Evolutionary conservation across 2,888 invertebrate species (phyloP).

Genomic region (Baccha elongata): DNA sequence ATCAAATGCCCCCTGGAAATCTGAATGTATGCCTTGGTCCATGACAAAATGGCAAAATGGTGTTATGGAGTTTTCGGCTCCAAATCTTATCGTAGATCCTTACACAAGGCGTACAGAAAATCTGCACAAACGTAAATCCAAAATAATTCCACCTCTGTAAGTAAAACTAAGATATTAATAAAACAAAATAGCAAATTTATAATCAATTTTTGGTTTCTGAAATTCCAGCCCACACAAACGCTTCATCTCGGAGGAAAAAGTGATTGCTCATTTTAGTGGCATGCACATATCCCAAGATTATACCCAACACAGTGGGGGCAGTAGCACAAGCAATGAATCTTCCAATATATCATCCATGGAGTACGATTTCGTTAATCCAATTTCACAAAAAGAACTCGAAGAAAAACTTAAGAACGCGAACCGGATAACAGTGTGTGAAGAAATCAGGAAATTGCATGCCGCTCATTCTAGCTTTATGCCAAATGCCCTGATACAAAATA

Average conservation of each 20-base stretch:
- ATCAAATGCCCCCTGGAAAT: constrained; percentile 82
- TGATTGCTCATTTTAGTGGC: constrained; percentile 90
- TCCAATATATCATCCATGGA: constrained; percentile 73
- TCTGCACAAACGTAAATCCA: constrained; percentile 79
- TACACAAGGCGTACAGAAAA: constrained; percentile 72
- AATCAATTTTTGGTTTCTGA: background rate
- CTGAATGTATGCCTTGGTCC: constrained; percentile 84
- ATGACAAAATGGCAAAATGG: constrained; percentile 80
- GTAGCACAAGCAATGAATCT: constrained; percentile 61
- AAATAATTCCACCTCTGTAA: constrained; percentile 83
- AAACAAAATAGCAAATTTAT: background rate
- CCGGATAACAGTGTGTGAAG: constrained; percentile 87
- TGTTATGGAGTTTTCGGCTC: constrained; percentile 78
- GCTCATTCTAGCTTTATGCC: constrained; percentile 87
- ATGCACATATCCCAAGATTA: constrained; percentile 87
- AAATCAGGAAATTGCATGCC: constrained; percentile 84
- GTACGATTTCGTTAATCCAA: constrained; percentile 60
- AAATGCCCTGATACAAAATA: constrained; percentile 85
- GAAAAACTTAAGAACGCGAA: constrained; percentile 83
- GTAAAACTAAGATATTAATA: constrained; percentile 75
- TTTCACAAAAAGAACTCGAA: constrained; percentile 80
- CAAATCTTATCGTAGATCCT: constrained; percentile 43
- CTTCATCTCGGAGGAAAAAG: constrained; percentile 92
- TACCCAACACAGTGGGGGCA: constrained; percentile 74
- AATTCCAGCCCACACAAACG: constrained; percentile 86